These are phyloP conservation scores for Autographa gamma DNA, from an alignment of 2,888 invertebrate species.

Conservation along the genomic window DNA sequence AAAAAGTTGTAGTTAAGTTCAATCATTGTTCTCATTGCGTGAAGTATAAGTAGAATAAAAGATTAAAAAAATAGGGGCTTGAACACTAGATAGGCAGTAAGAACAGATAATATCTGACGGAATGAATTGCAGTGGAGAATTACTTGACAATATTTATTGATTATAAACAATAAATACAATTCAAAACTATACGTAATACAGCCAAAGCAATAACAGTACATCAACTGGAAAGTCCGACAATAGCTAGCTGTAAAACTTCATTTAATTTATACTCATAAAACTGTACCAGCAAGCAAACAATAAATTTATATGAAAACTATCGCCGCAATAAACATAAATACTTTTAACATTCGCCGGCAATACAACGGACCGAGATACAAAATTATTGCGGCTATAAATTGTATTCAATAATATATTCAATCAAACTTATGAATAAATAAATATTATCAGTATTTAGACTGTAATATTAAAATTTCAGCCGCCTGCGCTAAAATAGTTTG, in stretches of 20 bases:
- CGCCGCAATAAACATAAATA: conserved; percentile 49
- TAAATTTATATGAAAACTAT: conserved; percentile 44
- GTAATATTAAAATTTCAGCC: neutral
- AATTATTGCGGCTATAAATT: conserved; percentile 51
- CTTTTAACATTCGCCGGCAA: conserved; percentile 37
- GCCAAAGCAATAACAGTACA: conserved; percentile 4
- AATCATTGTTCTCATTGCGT: too few species aligned
- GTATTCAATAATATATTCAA: conserved; percentile 37
- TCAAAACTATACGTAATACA: neutral
- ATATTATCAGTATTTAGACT: conserved; percentile 9
- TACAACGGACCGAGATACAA: conserved; percentile 48
- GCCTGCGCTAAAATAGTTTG: neutral
- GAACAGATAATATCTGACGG: neutral
- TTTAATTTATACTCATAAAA: conserved; percentile 42
- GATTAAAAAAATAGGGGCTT: too few species aligned
- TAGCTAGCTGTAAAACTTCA: conserved; percentile 19
- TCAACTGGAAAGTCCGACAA: conserved; percentile 16
- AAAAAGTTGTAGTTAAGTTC: too few species aligned
- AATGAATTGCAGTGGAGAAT: neutral
- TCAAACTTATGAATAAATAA: conserved; percentile 42
- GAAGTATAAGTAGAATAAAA: too few species aligned
- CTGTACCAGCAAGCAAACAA: conserved; percentile 28
- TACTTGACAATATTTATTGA: conserved; percentile 8
- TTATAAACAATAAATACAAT: conserved; percentile 7
- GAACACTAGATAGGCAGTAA: too few species aligned